Evolutionary conservation across 2,888 invertebrate genomes (phyloP).

Genomic region (Shargacucullia verbasci): DNA sequence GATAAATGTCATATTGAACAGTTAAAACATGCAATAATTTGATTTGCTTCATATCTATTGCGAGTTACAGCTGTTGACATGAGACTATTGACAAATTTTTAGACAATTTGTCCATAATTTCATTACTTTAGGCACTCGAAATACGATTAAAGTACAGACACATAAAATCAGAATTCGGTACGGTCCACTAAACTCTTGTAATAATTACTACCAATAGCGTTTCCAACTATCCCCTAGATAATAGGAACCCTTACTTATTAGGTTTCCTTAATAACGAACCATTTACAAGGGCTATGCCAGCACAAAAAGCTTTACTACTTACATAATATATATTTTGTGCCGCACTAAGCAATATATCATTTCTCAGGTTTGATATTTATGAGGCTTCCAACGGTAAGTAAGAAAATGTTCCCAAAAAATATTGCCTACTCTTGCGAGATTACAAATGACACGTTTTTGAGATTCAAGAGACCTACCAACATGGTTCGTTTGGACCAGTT

Average conservation of each 20-base stretch:
- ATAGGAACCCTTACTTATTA: constrained; percentile 12
- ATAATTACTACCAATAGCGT: not conserved
- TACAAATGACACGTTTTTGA: constrained; percentile 5
- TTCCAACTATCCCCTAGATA: not conserved
- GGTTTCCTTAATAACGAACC: constrained; percentile 27
- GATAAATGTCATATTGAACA: too few species aligned
- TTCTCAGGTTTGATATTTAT: constrained; percentile 39
- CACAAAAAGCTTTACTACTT: constrained; percentile 23
- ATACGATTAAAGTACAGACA: too few species aligned
- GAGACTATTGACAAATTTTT: too few species aligned
- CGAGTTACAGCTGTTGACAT: too few species aligned
- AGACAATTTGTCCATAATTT: too few species aligned
- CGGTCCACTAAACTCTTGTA: not conserved
- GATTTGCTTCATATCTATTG: too few species aligned
- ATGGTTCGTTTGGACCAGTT: too few species aligned
- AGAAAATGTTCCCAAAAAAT: constrained; percentile 29
- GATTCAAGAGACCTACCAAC: too few species aligned
- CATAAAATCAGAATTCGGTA: too few species aligned
- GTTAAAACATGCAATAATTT: too few species aligned
- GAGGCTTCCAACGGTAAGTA: constrained; percentile 15
- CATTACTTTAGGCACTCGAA: too few species aligned
- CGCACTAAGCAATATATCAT: constrained; percentile 31
- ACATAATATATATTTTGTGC: constrained; percentile 17
- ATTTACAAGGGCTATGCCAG: constrained; percentile 6
- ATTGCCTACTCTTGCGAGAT: constrained; percentile 9